Evolutionary conservation across 2,797 vertebrate species (phyloP).

Genomic region (Caiman crocodilus): DNA sequence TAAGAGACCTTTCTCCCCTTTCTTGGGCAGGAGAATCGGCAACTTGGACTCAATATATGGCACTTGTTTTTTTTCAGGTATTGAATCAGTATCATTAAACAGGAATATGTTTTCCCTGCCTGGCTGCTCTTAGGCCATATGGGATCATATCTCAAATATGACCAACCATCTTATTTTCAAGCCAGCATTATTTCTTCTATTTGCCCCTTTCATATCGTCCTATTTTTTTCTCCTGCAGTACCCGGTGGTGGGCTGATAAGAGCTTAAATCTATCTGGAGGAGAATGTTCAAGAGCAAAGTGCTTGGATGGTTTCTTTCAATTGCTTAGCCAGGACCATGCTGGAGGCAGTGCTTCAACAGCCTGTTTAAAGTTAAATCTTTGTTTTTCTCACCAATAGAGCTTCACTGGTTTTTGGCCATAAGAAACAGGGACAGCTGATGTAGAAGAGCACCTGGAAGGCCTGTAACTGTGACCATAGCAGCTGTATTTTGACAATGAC

Average conservation of each 20-base stretch:
- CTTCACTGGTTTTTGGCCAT: not conserved
- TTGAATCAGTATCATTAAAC: not conserved
- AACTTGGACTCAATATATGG: fast-evolving
- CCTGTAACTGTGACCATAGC: not conserved
- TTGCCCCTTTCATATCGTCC: not conserved
- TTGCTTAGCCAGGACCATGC: not conserved
- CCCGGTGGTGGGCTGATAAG: not conserved
- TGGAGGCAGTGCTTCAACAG: fast-evolving
- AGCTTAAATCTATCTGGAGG: not conserved
- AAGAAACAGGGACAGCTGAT: not conserved
- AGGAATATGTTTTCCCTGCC: not conserved
- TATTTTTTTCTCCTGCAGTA: not conserved
- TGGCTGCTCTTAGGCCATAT: not conserved
- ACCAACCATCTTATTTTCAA: too few species aligned
- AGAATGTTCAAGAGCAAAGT: not conserved
- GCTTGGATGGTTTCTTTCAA: fast-evolving
- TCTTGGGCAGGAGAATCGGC: not conserved
- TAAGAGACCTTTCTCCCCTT: not conserved
- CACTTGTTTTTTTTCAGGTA: not conserved
- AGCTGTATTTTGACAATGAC: not conserved
- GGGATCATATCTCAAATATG: not conserved
- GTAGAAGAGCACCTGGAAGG: not conserved
- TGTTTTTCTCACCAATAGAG: too few species aligned
- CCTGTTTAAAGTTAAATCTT: not conserved
- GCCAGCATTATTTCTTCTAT: not conserved